These are phyloP conservation scores for Aphaenogaster floridana DNA, from an alignment of 1,140 invertebrate species.

Conservation along the genomic window DNA sequence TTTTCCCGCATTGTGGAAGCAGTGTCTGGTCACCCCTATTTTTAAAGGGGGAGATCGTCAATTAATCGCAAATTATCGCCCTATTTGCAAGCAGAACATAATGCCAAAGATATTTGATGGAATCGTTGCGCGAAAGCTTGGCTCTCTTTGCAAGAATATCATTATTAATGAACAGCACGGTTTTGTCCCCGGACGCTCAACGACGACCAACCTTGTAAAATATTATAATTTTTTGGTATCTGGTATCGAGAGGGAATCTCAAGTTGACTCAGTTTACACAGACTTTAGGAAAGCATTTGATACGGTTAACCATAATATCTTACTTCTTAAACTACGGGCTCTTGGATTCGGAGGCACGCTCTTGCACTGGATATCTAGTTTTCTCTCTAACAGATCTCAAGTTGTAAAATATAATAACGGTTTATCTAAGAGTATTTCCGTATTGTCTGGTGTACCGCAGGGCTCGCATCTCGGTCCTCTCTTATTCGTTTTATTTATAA, in stretches of 20 bases:
- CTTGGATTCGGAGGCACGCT: background rate
- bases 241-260: background rate
- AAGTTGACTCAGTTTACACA: background rate
- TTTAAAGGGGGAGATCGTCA: background rate
- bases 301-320: background rate
- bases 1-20: background rate
- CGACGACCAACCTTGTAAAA: too few species aligned
- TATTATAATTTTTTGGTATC: too few species aligned
- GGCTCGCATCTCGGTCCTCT: too few species aligned
- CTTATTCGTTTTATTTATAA: too few species aligned
- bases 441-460: too few species aligned
- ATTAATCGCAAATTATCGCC: background rate
- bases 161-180: background rate
- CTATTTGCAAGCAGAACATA: background rate
- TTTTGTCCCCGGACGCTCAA: too few species aligned
- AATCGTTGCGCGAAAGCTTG: background rate
- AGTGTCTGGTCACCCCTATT: background rate
- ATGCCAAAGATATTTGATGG: background rate
- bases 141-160: background rate
- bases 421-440: background rate
- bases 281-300: background rate
- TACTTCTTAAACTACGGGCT: background rate
- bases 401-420: background rate
- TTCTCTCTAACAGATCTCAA: background rate
- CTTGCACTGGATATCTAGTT: background rate